Percentiles rank a stretch among this genome's conserved stretches.
Conservation (phyloP, 2,797 vertebrate species). For the Danionella dracula region DNA sequence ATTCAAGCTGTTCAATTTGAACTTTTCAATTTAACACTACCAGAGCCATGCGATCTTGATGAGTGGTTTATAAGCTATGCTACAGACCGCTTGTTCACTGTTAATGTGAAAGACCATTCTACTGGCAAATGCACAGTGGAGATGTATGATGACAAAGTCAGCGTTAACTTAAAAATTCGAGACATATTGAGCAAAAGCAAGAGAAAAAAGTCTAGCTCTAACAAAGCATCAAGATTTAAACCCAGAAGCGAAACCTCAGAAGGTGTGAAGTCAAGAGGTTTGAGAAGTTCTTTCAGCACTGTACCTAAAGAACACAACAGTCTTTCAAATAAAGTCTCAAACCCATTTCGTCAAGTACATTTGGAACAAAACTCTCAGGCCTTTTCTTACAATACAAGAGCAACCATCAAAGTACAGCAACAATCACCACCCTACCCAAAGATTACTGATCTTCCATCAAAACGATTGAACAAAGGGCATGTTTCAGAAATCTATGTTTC, state of each 20-base stretch:
- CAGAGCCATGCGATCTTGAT: slow-evolving; percentile 65
- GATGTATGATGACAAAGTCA: slow-evolving; percentile 69
- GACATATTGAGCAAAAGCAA: slow-evolving; percentile 49
- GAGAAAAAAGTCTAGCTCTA: background rate
- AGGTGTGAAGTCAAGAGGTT: background rate
- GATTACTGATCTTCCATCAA: slow-evolving; percentile 57
- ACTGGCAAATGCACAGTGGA: slow-evolving; percentile 78
- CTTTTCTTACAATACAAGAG: background rate
- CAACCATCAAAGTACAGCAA: background rate
- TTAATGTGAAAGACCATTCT: slow-evolving; percentile 69
- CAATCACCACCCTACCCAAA: slow-evolving; percentile 34
- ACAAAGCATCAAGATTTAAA: background rate
- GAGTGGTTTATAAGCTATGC: slow-evolving; percentile 75
- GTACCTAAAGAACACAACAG: background rate
- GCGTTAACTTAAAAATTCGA: slow-evolving; percentile 74
- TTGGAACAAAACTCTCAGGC: background rate
- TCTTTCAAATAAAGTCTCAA: background rate
- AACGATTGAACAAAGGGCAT: slow-evolving; percentile 56
- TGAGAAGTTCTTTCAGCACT: background rate
- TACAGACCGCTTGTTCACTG: slow-evolving; percentile 63
- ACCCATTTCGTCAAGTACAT: background rate
- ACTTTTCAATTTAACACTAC: slow-evolving; percentile 65
- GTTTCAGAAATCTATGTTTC: slow-evolving; percentile 69
- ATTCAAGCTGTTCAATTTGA: slow-evolving; percentile 80
- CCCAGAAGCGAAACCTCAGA: background rate